Evolutionary conservation across 2,113 vertebrate genomes (phyloP), one percentile per base, ranked within the genome.

Genomic region (Saimiri boliviensis): DNA sequence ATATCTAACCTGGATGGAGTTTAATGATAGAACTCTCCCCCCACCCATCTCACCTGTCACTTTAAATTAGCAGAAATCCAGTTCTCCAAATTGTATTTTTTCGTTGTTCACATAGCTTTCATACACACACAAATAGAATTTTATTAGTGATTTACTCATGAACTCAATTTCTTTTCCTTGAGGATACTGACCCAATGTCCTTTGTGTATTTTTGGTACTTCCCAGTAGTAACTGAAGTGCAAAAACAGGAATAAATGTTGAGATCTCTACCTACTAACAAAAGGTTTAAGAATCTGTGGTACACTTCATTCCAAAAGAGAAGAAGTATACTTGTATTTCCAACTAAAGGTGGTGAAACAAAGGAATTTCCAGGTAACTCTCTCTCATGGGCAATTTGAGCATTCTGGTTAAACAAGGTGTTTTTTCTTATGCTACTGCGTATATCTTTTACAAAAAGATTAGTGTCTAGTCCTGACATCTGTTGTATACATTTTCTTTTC

Each of bases 61-160:
- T 47, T 60, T 70, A 91, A 47, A 73, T 68, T 21, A 76, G 20
- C 76, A 86, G 40, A 94, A 89, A 56, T 79, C 19, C 8, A 83
- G 5, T 76, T 56, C 37, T 87, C 74, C 68, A 84, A 35, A 58
- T 83, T 79, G n/a, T 63, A 30, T 70, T 90, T 42, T 76, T 23
- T 30, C 9, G 49, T 42, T 12, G 14, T 47, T 56, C 70, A 42
- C 7, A 49, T 88, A 35, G 11, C 37, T 68, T 87, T 80, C 71
- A 58, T 30, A 70, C 8, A 60, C 17, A 63, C 3, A 54, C 2
- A 71, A 63, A 42, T 23, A 71, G 60, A 3, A 47, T 93, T 94
- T 97, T 97, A 88, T 85, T 73, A 74, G 35, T 85, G 83, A 77
- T 58, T 66, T 92, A 23, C 14, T 77, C 25, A 56, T 77, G 49